phyloP scores from a whole-genome alignment of 2,888 invertebrate species.

The Lepidochrysops patricia region DNA sequence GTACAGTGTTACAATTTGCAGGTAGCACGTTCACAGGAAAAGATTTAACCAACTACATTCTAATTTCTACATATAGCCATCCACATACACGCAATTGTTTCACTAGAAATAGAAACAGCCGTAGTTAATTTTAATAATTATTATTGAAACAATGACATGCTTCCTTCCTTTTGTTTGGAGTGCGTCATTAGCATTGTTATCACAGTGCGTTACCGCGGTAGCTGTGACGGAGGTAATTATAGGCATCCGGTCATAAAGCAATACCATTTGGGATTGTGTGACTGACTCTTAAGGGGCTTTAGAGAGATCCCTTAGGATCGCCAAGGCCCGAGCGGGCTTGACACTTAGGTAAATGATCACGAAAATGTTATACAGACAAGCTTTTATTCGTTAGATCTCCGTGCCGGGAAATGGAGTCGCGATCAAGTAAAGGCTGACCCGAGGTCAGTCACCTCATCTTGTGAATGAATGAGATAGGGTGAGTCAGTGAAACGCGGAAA shows the following conservation, averaged over 20 bases:
- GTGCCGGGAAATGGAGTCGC: too few relatives aligned
- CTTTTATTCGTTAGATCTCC: too few relatives aligned
- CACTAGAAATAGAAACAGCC: constrained; percentile 1
- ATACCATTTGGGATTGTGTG: not conserved
- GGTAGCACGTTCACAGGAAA: not conserved
- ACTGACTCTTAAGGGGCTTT: not conserved
- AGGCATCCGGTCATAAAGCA: not conserved
- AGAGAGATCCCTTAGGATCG: not conserved
- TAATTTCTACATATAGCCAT: not conserved
- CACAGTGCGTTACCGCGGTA: not conserved
- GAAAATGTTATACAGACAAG: too few relatives aligned
- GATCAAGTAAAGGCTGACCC: too few relatives aligned
- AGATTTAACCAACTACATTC: not conserved
- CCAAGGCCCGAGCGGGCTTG: too few relatives aligned
- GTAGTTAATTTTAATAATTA: constrained; percentile 3
- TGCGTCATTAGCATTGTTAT: constrained; percentile 11
- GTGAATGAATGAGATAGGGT: not conserved
- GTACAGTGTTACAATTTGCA: not conserved
- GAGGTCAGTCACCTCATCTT: not conserved
- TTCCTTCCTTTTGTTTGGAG: not conserved
- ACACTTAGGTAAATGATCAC: too few relatives aligned
- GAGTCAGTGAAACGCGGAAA: not conserved
- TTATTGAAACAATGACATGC: constrained; percentile 7
- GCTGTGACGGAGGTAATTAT: not conserved
- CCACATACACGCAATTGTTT: not conserved